phyloP scores from a whole-genome alignment of 2,113 vertebrate species.

The Macaca nemestrina region DNA sequence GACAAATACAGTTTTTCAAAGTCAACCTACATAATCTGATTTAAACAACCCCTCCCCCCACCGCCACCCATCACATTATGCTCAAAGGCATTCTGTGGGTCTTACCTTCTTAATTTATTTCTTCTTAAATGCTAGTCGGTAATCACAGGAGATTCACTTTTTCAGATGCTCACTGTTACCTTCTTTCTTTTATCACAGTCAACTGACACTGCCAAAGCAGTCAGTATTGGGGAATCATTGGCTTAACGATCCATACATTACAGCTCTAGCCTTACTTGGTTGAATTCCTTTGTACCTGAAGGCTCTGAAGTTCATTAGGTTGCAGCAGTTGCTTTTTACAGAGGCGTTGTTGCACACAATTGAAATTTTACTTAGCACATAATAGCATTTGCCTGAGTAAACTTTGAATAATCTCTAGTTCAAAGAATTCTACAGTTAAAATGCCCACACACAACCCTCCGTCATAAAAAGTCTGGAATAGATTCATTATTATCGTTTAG shows the following conservation, averaged over 20 bases:
- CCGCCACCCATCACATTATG: not conserved
- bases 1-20: not conserved
- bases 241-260: not conserved
- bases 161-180: not conserved
- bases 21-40: not conserved
- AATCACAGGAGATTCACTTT: not conserved
- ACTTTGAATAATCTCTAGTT: not conserved
- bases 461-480: not conserved
- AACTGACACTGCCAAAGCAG: not conserved
- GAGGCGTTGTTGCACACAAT: not conserved
- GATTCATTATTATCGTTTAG: not conserved
- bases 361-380: not conserved
- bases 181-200: not conserved
- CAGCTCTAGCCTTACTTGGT: not conserved
- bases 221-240: fast-evolving
- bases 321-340: not conserved
- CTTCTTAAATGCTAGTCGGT: not conserved
- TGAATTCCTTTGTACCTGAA: not conserved
- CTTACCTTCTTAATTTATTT: not conserved
- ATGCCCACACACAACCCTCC: not conserved
- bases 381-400: conserved; percentile 15
- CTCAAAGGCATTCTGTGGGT: not conserved
- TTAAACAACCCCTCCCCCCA: not conserved
- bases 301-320: not conserved
- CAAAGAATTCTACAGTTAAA: conserved; percentile 7